These are phyloP conservation scores for Caenorhabditis sp. DNA, from an alignment of 2,888 invertebrate species.

Conservation along the genomic window DNA sequence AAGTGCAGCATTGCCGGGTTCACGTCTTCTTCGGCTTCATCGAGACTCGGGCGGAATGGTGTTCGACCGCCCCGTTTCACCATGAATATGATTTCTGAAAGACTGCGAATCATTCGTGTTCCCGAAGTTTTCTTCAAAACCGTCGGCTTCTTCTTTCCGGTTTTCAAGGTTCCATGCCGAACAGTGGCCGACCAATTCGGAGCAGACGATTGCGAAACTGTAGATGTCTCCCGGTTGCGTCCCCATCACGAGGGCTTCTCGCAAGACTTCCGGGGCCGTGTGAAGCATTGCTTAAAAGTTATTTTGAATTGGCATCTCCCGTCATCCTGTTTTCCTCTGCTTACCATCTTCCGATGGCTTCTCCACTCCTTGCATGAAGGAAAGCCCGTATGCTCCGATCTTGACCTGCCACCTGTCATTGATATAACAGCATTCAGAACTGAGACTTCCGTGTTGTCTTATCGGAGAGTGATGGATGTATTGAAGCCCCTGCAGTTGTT, in stretches of 20 bases:
- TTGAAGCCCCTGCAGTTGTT: slow-evolving; percentile 68
- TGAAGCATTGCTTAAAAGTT: slow-evolving; percentile 73
- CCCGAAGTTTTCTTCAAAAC: slow-evolving; percentile 12
- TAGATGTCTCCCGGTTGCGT: slow-evolving; percentile 62
- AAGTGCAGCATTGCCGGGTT: slow-evolving; percentile 78
- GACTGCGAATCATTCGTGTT: not conserved
- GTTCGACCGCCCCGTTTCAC: slow-evolving; percentile 74
- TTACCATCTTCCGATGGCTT: slow-evolving; percentile 62
- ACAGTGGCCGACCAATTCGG: slow-evolving; percentile 65
- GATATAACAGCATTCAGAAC: slow-evolving; percentile 70
- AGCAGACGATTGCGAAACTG: slow-evolving; percentile 74
- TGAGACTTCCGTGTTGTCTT: slow-evolving; percentile 65
- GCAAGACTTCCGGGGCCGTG: slow-evolving; percentile 77
- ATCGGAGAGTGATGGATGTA: slow-evolving; percentile 68
- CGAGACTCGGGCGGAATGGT: slow-evolving; percentile 69
- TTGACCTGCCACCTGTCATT: slow-evolving; percentile 79
- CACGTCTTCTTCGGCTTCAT: slow-evolving; percentile 69
- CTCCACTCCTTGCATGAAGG: slow-evolving; percentile 65
- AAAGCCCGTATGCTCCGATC: slow-evolving; percentile 70
- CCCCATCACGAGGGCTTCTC: slow-evolving; percentile 63
- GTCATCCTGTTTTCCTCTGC: slow-evolving; percentile 5
- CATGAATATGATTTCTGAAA: slow-evolving; percentile 77
- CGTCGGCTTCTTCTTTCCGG: slow-evolving; percentile 71
- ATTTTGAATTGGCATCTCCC: not conserved
- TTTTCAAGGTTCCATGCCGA: slow-evolving; percentile 75